Percentiles rank a stretch among this genome's conserved stretches.
These are phyloP conservation scores for Amphimallon solstitiale DNA, from an alignment of 2,888 invertebrate genomes.

Conservation along the genomic window DNA sequence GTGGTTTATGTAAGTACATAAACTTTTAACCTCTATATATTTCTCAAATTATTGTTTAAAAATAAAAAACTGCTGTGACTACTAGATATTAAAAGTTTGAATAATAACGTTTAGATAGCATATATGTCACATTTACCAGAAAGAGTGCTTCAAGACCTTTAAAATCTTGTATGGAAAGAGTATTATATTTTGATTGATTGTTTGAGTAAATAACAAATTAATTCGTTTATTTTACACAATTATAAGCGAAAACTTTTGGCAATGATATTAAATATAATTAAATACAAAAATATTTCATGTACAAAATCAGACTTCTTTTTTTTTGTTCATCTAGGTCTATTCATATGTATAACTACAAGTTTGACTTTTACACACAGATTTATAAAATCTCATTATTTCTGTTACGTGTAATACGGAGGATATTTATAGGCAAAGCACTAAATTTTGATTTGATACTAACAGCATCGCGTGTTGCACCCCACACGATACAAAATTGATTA, in stretches of 20 bases:
- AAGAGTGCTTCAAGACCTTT: too few relatives aligned
- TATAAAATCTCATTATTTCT: background rate
- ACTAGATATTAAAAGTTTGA: too few relatives aligned
- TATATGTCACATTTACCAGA: too few relatives aligned
- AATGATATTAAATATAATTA: constrained; percentile 27
- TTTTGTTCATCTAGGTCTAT: background rate
- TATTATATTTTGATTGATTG: too few relatives aligned
- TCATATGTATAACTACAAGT: background rate
- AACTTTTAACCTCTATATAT: too few relatives aligned
- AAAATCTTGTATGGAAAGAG: too few relatives aligned
- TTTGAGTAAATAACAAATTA: background rate
- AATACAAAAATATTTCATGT: constrained; percentile 37
- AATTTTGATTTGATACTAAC: constrained; percentile 28
- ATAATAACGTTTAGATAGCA: too few relatives aligned
- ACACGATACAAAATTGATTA: constrained; percentile 45
- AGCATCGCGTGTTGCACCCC: constrained; percentile 54
- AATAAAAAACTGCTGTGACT: too few relatives aligned
- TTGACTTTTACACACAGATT: background rate
- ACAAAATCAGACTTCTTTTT: constrained; percentile 47
- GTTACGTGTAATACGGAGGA: constrained; percentile 1
- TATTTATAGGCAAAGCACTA: constrained; percentile 10
- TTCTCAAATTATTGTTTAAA: too few relatives aligned
- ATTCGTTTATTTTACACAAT: background rate
- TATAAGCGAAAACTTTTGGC: background rate
- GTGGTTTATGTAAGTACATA: too few relatives aligned